These are phyloP conservation scores for Xestia xanthographa DNA, from an alignment of 2,888 invertebrate genomes.

Conservation along the genomic window DNA sequence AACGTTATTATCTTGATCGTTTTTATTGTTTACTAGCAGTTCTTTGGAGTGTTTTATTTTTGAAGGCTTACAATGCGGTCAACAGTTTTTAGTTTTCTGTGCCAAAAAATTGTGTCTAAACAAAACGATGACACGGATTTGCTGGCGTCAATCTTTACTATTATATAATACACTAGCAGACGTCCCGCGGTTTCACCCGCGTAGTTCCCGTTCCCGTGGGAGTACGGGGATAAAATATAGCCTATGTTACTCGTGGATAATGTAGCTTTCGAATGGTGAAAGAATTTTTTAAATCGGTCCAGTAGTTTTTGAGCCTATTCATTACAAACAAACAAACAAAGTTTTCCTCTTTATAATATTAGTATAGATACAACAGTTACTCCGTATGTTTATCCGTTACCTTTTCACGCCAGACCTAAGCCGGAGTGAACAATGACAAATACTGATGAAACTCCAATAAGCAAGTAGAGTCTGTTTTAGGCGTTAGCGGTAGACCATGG, in stretches of 20 bases:
- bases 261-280: no score
- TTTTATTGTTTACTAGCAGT: constrained; percentile 44
- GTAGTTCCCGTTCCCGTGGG: no score
- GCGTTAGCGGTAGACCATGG: background rate
- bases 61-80: background rate
- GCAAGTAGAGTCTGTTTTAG: no score
- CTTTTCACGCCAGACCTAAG: background rate
- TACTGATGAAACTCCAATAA: background rate
- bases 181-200: no score
- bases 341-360: no score
- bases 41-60: constrained; percentile 13
- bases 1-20: constrained; percentile 45
- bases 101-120: background rate
- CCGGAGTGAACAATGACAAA: no score
- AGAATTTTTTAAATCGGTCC: no score
- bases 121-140: background rate
- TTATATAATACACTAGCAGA: rapidly evolving
- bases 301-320: no score
- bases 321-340: no score
- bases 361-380: no score
- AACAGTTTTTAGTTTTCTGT: background rate
- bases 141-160: background rate
- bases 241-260: no score
- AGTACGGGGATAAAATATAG: no score
- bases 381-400: background rate